Evolutionary conservation across 2,888 invertebrate species (phyloP).

Genomic region (Crocallis elinguaria): DNA sequence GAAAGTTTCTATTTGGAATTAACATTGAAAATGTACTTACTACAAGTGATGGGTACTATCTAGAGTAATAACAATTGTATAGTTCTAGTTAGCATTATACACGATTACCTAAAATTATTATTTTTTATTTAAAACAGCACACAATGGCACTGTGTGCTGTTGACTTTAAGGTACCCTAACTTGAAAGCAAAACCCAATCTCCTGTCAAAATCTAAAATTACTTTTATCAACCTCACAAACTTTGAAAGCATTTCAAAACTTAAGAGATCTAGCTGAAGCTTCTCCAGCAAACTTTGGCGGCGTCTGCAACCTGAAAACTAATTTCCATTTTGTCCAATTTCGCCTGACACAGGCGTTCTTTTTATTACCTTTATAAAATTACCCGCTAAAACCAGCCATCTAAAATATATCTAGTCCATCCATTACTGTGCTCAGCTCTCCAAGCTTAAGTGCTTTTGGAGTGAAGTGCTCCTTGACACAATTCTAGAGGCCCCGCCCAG

Average conservation of each 20-base stretch:
- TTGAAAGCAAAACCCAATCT: too few species aligned
- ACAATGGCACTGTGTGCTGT: too few species aligned
- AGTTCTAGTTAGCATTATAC: too few species aligned
- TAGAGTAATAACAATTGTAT: too few species aligned
- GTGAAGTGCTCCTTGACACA: conserved; percentile 67
- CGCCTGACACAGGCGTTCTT: conserved; percentile 26
- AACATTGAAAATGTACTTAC: too few species aligned
- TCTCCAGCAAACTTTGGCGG: not conserved
- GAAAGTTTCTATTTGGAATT: too few species aligned
- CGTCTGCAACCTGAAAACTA: not conserved
- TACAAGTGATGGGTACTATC: too few species aligned
- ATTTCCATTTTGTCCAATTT: conserved; percentile 17
- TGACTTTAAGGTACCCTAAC: too few species aligned
- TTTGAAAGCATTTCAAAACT: not conserved
- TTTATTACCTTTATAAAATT: conserved; percentile 36
- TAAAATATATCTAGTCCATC: conserved; percentile 41
- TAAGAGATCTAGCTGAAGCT: too few species aligned
- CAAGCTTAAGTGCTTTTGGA: conserved; percentile 50
- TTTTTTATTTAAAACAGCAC: too few species aligned
- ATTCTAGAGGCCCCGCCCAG: conserved; percentile 58
- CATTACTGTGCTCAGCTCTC: conserved; percentile 46
- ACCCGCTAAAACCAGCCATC: conserved; percentile 24
- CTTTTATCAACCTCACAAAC: not conserved
- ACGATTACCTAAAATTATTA: too few species aligned
- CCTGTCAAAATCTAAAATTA: not conserved